Evolutionary conservation across 1,140 invertebrate species (phyloP).

Genomic region (Apis florea): DNA sequence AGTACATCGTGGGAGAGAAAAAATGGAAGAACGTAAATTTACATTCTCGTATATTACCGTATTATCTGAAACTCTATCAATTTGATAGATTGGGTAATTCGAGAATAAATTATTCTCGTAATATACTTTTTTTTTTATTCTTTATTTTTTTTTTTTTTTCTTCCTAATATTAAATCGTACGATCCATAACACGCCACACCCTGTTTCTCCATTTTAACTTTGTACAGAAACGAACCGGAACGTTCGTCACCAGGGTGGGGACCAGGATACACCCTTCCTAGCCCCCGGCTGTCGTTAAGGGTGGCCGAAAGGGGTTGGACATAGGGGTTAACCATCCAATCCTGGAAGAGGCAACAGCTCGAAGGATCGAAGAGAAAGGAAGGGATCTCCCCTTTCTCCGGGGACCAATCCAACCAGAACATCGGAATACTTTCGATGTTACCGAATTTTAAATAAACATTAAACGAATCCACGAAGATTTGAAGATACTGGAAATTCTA

Average conservation of each 20-base stretch:
- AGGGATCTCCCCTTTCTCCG: neutral
- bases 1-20: no score
- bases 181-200: no score
- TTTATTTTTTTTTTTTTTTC: neutral
- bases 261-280: conserved; percentile 3
- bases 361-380: neutral
- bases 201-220: neutral
- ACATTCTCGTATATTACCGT: no score
- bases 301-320: conserved; percentile 18
- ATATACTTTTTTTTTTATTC: neutral
- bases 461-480: no score
- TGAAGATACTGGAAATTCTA: no score
- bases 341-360: conserved; percentile 19
- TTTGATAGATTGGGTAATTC: no score
- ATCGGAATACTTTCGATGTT: no score
- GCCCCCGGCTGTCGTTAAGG: neutral
- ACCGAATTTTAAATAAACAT: no score
- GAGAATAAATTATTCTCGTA: no score
- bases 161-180: neutral
- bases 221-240: neutral
- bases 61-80: no score
- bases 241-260: neutral
- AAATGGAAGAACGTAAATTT: no score
- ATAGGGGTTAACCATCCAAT: conserved; percentile 40
- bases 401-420: neutral